Conservation (phyloP, 2,888 invertebrate species). For the Diachrysia chrysitis region DNA sequence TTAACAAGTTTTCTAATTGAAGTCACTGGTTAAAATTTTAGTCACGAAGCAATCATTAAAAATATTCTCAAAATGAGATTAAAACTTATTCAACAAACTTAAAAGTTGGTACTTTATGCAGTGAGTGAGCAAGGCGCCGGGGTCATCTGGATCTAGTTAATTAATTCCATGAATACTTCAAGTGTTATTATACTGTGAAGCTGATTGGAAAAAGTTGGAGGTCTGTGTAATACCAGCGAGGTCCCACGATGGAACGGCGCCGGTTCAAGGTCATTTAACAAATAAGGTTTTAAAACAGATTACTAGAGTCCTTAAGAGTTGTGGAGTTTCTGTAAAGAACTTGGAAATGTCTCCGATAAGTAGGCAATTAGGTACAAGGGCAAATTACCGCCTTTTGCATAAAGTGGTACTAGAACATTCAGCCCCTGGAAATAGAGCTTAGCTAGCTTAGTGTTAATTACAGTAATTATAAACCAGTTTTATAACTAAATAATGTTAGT, state of each 20-base stretch:
- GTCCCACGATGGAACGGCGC: not conserved
- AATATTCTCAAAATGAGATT: not conserved
- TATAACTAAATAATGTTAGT: too few species aligned
- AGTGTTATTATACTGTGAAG: slow-evolving; percentile 9
- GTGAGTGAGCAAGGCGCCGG: not conserved
- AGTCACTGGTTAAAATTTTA: not conserved
- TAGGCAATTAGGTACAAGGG: not conserved
- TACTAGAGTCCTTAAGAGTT: not conserved
- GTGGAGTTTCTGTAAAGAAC: not conserved
- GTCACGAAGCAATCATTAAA: not conserved
- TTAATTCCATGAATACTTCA: slow-evolving; percentile 19
- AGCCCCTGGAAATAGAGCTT: too few species aligned
- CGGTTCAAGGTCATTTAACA: slow-evolving; percentile 1
- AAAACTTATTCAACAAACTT: slow-evolving; percentile 19
- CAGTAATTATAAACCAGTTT: too few species aligned
- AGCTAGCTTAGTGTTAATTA: too few species aligned
- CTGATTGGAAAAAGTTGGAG: not conserved
- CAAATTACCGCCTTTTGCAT: not conserved
- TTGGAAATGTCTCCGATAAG: not conserved
- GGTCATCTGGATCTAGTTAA: slow-evolving; percentile 7
- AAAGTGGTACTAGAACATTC: not conserved
- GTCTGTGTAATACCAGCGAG: not conserved
- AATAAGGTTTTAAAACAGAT: slow-evolving; percentile 4
- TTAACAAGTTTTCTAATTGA: not conserved
- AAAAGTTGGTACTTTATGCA: slow-evolving; percentile 1